Evolutionary conservation across 2,797 vertebrate genomes (phyloP), one percentile per base, ranked within the genome.

Genomic region (Picus viridis): DNA sequence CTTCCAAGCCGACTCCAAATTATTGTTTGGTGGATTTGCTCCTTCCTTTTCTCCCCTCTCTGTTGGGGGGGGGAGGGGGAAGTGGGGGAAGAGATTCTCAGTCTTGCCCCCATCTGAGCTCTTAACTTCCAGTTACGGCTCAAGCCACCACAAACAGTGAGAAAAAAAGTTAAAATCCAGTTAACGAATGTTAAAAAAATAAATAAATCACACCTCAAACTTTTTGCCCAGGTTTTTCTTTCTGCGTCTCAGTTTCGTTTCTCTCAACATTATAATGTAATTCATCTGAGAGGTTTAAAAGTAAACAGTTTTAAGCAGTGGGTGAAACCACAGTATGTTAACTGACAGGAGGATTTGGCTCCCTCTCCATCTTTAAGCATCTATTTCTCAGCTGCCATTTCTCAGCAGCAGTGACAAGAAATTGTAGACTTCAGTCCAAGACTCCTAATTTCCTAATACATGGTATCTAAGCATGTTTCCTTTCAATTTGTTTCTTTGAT

Each of bases 311-410:
- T 86, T 86, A 86, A 92, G 87, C 83, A 88, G 65, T 57, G 77
- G 61, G 71, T 86, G 54, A 95, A 96, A 93, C 92, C 91, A 86
- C 89, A 84, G 51, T 19, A 56, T 32, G 32, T 63, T 93, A 86
- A 71, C 57, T 86, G 89, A 93, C 77, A 84, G 84, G 57, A 94
- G n/a, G 29, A 80, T 89, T 94, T 86, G 93, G 62, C 88, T 93
- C 39, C 76, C 75, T 89, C 49, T 51, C 23, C 39, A 41, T 70
- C 63, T 75, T 89, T 51, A 69, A 51, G 71, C 41, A 79, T 91
- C n/a, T 74, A 74, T 86, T 88, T 70, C 80, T 93, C 86, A 92
- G 89, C 54, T 90, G 76, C 65, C 76, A 36, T 65, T 74, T 81
- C 64, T 86, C 74, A 71, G 85, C 47, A 90, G 59, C 70, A 87